Evolutionary conservation across 1,140 invertebrate genomes (phyloP).

Genomic region (Rhyacophila brunnea): DNA sequence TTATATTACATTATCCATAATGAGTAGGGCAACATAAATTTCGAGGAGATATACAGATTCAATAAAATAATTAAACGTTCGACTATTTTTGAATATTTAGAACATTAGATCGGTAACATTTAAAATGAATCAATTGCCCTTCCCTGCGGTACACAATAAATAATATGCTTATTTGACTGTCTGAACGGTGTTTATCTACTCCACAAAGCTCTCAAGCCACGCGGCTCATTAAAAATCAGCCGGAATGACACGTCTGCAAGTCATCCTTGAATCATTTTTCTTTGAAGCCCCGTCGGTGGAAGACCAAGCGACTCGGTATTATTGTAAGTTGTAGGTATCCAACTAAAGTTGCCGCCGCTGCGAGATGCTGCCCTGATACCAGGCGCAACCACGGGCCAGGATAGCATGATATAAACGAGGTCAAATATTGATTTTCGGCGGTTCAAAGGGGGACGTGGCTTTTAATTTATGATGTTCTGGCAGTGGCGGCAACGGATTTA

Average conservation of each 20-base stretch:
- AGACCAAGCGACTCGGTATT: background rate
- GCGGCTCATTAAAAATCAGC: slow-evolving; percentile 27
- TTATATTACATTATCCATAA: no score
- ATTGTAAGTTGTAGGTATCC: slow-evolving; percentile 2
- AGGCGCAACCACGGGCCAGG: background rate
- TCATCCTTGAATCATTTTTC: slow-evolving; percentile 34
- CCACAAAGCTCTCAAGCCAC: slow-evolving; percentile 27
- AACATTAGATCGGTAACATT: no score
- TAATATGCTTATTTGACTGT: slow-evolving; percentile 35
- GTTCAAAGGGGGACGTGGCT: background rate
- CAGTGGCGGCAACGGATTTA: no score
- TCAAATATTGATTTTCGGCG: slow-evolving; percentile 26
- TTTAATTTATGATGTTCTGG: background rate
- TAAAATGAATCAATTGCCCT: background rate
- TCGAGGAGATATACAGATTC: no score
- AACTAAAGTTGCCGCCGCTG: slow-evolving; percentile 4
- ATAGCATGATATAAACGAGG: slow-evolving; percentile 7
- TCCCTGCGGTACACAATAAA: slow-evolving; percentile 14
- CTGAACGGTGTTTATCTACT: slow-evolving; percentile 35
- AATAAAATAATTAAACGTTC: no score
- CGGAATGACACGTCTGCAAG: slow-evolving; percentile 33
- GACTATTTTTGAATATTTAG: no score
- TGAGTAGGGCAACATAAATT: no score
- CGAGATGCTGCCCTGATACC: background rate
- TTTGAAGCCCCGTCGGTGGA: slow-evolving; percentile 9